Conservation (phyloP, 2,888 invertebrate species). For the Drosophila tanythrix region DNA sequence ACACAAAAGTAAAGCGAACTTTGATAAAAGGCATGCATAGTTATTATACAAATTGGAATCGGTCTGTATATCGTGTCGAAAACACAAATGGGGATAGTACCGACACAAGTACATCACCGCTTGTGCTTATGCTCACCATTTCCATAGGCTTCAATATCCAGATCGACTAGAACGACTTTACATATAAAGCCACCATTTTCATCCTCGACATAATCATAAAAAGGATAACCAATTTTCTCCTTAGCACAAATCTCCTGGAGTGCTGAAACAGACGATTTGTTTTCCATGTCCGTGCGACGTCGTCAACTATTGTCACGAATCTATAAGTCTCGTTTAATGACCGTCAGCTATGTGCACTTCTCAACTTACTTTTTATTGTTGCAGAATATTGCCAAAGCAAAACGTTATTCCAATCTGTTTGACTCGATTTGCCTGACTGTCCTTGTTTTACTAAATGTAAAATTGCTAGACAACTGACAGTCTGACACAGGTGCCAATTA, state of each 20-base stretch:
- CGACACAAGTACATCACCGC: not conserved
- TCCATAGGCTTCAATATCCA: constrained; percentile 83
- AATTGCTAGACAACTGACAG: constrained; percentile 7
- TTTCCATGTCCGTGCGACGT: constrained; percentile 57
- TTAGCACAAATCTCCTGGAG: constrained; percentile 83
- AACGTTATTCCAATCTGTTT: no score
- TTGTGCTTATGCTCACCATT: constrained; percentile 70
- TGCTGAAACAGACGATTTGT: constrained; percentile 82
- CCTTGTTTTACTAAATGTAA: constrained; percentile 1
- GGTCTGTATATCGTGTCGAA: not conserved
- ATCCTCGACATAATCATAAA: constrained; percentile 75
- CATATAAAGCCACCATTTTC: constrained; percentile 79
- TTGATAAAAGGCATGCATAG: not conserved
- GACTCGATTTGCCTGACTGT: not conserved
- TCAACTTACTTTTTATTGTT: not conserved
- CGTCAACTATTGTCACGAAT: not conserved
- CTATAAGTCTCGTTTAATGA: not conserved
- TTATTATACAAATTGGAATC: not conserved
- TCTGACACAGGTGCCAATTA: constrained; percentile 5
- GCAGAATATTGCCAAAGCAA: not conserved
- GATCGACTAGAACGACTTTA: constrained; percentile 73
- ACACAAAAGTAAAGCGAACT: not conserved
- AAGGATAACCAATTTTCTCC: constrained; percentile 66
- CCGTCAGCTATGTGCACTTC: not conserved
- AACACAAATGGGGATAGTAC: not conserved